phyloP scores from a whole-genome alignment of 2,888 invertebrate species.

The Ochropleura plecta region DNA sequence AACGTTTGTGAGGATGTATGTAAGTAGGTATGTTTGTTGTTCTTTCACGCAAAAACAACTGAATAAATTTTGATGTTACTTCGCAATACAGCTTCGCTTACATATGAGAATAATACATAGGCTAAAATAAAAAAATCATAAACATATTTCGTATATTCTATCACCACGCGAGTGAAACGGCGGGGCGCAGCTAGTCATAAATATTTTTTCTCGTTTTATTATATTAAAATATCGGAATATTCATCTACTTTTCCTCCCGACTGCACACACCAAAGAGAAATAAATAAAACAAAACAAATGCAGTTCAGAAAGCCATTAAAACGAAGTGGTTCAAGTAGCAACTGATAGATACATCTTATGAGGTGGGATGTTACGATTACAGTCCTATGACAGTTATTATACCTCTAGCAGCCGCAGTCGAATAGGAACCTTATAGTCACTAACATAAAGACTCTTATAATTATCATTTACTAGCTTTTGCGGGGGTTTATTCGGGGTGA shows the following conservation, averaged over 20 bases:
- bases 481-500: too few species aligned
- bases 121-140: too few species aligned
- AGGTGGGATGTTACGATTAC: slow-evolving; percentile 26
- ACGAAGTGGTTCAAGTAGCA: slow-evolving; percentile 43
- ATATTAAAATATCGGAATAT: background rate
- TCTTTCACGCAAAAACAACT: too few species aligned
- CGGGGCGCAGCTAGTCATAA: too few species aligned
- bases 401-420: background rate
- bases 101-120: too few species aligned
- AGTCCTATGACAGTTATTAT: background rate
- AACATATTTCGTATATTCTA: too few species aligned
- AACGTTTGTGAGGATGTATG: too few species aligned
- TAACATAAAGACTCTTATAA: background rate
- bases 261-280: slow-evolving; percentile 13
- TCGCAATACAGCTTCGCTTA: too few species aligned
- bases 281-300: slow-evolving; percentile 46
- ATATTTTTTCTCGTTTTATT: background rate
- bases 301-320: slow-evolving; percentile 39
- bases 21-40: too few species aligned
- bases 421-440: background rate
- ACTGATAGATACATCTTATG: slow-evolving; percentile 23
- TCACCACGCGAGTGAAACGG: too few species aligned
- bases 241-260: background rate
- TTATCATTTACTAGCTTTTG: too few species aligned
- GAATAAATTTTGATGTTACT: too few species aligned